Evolutionary conservation across 1,140 invertebrate species (phyloP), one percentile per base, ranked within the genome.

Genomic region (Drosophila grimshawi): DNA sequence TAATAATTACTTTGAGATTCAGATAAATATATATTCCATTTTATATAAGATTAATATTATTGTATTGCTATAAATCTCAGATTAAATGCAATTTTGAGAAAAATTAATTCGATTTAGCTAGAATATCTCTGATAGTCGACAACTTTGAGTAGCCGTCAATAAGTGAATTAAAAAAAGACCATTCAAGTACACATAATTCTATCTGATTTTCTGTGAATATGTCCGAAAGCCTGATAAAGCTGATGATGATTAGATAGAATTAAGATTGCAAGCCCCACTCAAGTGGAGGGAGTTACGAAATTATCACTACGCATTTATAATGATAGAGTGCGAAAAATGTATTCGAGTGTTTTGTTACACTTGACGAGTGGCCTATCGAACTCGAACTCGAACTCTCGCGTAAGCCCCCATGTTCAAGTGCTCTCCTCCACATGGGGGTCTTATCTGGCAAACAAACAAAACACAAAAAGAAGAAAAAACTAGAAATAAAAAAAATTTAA

Each of bases 201-300:
- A 43, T 43, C n/a, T 43, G 10, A 43, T 43, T 43, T 41, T 41
- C 39, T 41, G 39, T 10, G 19, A 19, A 19, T 19, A 19, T 19
- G 19, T 19, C 2, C 3, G 10, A 41, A 29, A 29, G 39, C n/a
- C 3, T 46, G 30, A 33, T 59, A 59, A 19, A 3, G 39, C 2
- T 59, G 10, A 11, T n/a, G 29, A 1, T 60, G 70, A 73, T 73
- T 60, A 67, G 70, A 61, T 67, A 60, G 10, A 45, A 60, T 60
- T 27, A 30, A 37, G 45, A 49, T 48, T 60, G 41, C 43, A 48
- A n/a, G 3, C 33, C 4, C 29, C 49, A 49, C 32, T 66, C 29
- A 37, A 72, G 62, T 59, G 45, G 45, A 19, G 33, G 35, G 52
- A 35, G 60, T 57, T 71, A 35, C 29, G 41, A 48, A 33, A 73